phyloP scores from a whole-genome alignment of 2,797 vertebrate species.

The Falco peregrinus region DNA sequence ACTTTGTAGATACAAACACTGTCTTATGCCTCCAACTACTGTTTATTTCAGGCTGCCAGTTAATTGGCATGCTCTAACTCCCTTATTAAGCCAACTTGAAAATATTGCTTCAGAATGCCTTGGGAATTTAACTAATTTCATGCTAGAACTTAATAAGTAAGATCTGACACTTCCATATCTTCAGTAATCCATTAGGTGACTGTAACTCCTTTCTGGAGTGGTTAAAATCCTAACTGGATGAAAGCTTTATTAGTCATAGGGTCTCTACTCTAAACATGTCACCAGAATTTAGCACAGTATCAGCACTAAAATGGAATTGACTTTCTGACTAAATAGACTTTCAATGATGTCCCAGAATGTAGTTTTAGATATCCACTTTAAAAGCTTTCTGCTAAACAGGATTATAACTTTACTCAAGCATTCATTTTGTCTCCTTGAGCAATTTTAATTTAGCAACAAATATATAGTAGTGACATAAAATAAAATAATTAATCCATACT shows the following conservation, averaged over 20 bases:
- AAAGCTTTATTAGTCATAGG: constrained; percentile 75
- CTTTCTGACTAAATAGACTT: constrained; percentile 58
- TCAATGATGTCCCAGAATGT: constrained; percentile 25
- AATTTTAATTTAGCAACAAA: constrained; percentile 34
- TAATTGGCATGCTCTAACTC: constrained; percentile 75
- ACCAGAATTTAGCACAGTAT: constrained; percentile 61
- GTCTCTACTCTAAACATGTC: constrained; percentile 68
- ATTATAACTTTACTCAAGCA: constrained; percentile 38
- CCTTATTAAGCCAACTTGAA: constrained; percentile 71
- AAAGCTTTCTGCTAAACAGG: constrained; percentile 31
- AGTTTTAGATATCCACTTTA: constrained; percentile 28
- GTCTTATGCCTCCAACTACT: constrained; percentile 66
- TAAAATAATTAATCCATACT: background rate
- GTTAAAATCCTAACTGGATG: constrained; percentile 12
- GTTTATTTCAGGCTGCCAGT: constrained; percentile 75
- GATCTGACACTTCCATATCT: constrained; percentile 75
- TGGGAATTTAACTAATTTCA: constrained; percentile 80
- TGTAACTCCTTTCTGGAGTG: constrained; percentile 63
- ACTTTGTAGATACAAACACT: constrained; percentile 74
- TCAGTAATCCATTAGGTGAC: constrained; percentile 75
- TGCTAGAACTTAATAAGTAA: constrained; percentile 78
- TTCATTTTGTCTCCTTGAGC: constrained; percentile 19
- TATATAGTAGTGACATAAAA: background rate
- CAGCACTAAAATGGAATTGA: constrained; percentile 55
- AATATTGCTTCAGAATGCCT: constrained; percentile 76